Percentiles rank a stretch among this genome's conserved stretches.
Conservation (phyloP, 2,797 vertebrate species). For the Phalanger gymnotis region DNA sequence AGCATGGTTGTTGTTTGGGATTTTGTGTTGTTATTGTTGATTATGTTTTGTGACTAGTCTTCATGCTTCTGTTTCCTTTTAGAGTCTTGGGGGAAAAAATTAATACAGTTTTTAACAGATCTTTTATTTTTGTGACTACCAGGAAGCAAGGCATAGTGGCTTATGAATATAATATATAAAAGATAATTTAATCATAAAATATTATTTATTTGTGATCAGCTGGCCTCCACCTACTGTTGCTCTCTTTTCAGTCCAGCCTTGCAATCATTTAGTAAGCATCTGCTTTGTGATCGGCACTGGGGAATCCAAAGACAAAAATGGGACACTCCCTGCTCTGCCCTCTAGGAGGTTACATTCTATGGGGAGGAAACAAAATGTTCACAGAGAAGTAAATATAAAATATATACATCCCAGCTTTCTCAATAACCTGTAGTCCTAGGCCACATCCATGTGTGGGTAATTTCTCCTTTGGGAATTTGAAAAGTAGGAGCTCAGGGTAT, state of each 20-base stretch:
- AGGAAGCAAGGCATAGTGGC: slow-evolving; percentile 60
- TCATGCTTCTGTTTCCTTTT: slow-evolving; percentile 66
- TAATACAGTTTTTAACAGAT: slow-evolving; percentile 66
- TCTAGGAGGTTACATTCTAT: not conserved
- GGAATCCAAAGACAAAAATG: not conserved
- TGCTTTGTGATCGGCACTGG: not conserved
- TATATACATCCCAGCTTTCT: not conserved
- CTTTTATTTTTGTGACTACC: slow-evolving; percentile 48
- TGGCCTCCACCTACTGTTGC: not conserved
- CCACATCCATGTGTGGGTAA: not conserved
- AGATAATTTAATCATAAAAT: slow-evolving; percentile 50
- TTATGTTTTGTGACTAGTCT: slow-evolving; percentile 67
- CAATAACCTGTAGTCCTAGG: not conserved
- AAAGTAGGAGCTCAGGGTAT: not conserved
- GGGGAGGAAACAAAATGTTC: not conserved
- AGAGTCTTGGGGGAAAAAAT: slow-evolving; percentile 43
- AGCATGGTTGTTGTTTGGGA: slow-evolving; percentile 72
- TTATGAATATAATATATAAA: slow-evolving; percentile 66
- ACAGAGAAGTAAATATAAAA: not conserved
- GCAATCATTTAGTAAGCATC: not conserved
- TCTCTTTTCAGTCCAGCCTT: not conserved
- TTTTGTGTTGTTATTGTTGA: slow-evolving; percentile 47
- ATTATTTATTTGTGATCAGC: slow-evolving; percentile 36
- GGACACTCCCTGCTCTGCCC: not conserved
- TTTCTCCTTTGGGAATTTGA: not conserved